phyloP scores from a whole-genome alignment of 1,140 invertebrate genomes.

The Apolygus lucorum region DNA sequence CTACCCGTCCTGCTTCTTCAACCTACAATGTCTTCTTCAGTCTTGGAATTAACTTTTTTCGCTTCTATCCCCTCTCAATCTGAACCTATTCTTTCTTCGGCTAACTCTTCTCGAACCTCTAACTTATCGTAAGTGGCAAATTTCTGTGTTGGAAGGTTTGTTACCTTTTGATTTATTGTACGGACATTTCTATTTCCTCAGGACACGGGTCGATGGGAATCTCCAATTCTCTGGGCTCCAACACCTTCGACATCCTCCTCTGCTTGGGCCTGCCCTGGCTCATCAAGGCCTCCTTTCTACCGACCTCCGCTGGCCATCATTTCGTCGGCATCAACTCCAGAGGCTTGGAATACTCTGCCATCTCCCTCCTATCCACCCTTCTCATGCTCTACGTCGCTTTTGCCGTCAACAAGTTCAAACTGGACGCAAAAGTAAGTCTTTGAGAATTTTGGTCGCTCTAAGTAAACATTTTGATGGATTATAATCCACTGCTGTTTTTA shows the following conservation, averaged over 20 bases:
- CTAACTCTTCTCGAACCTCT: too few species aligned
- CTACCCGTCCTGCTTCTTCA: too few species aligned
- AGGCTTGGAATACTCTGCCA: conserved; percentile 71
- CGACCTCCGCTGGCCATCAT: conserved; percentile 54
- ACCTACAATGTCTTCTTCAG: too few species aligned
- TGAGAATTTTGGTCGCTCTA: too few species aligned
- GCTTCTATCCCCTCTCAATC: too few species aligned
- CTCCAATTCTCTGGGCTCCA: conserved; percentile 81
- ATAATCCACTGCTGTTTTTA: too few species aligned
- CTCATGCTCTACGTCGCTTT: conserved; percentile 67
- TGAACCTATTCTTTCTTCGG: too few species aligned
- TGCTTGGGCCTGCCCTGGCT: conserved; percentile 81
- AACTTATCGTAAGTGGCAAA: too few species aligned
- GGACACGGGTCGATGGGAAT: conserved; percentile 83
- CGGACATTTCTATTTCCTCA: conserved; percentile 37
- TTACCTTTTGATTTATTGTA: too few species aligned
- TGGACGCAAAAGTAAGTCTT: conserved; percentile 54
- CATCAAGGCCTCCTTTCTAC: conserved; percentile 67
- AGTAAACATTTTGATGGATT: too few species aligned
- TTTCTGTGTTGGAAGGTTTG: too few species aligned
- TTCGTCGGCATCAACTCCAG: conserved; percentile 72
- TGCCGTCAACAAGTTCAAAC: conserved; percentile 64
- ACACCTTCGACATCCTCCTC: conserved; percentile 77
- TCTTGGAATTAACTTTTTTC: too few species aligned
- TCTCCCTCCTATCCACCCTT: conserved; percentile 66